phyloP scores from a whole-genome alignment of 2,113 vertebrate species.

The Astur gentilis region DNA sequence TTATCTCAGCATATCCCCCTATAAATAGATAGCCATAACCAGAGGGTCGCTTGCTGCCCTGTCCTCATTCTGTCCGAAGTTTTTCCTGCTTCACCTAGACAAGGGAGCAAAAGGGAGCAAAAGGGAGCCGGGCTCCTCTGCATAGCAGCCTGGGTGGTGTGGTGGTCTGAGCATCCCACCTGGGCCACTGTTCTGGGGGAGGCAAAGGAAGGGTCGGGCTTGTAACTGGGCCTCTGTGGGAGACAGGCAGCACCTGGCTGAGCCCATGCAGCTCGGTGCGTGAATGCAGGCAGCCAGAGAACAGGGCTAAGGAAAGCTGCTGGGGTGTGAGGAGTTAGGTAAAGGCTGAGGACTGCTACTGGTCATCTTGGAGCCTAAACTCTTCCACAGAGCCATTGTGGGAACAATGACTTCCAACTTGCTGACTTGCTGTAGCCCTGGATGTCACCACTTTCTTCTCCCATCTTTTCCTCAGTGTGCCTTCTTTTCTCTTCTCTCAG shows the following conservation, averaged over 20 bases:
- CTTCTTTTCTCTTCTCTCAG: neutral
- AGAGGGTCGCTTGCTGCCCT: neutral
- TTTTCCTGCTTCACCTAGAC: neutral
- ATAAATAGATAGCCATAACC: neutral
- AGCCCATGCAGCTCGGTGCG: neutral
- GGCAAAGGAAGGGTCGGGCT: neutral
- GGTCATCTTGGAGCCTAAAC: neutral
- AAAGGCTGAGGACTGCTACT: neutral
- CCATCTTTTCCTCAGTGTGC: neutral
- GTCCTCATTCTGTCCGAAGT: neutral
- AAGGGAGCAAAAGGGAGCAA: accelerated
- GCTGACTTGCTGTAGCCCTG: neutral
- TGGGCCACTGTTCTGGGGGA: neutral
- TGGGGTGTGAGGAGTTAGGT: neutral
- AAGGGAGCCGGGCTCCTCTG: neutral
- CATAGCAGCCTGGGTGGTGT: neutral
- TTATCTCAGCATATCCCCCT: neutral
- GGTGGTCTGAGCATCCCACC: neutral
- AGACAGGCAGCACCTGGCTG: neutral
- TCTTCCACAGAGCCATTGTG: neutral
- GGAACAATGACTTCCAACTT: neutral
- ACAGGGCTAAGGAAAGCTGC: neutral
- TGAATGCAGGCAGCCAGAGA: neutral
- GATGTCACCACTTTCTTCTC: neutral
- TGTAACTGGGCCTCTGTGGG: neutral